Evolutionary conservation across 1,140 invertebrate species (phyloP), one percentile per base, ranked within the genome.

Genomic region (Luehdorfia chinensis): DNA sequence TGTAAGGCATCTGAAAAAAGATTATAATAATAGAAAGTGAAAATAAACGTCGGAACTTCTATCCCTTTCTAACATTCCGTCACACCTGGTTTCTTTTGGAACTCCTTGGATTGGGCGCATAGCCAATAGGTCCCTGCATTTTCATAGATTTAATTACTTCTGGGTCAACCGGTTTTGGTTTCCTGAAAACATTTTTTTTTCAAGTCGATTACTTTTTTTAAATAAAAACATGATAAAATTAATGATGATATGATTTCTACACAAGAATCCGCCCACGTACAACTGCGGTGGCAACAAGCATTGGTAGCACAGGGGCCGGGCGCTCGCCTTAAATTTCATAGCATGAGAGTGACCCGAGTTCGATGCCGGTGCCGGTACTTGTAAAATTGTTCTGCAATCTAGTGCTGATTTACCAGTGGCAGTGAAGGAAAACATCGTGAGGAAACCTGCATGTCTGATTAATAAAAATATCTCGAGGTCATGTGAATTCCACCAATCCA

Each of bases 81-180:
- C 1, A 33, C 15, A 94, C 92, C 89, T 97, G 95, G 90, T 98
- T 97, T 67, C 95, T 89, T 55, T 90, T 91, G 19, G 89, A 90
- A n/a, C 91, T 93, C 55, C 91, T 91, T 1, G 95, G 94, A 87
- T 98, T 98, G 3, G 95, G 94, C 8, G 96, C 96, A 84, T 98
- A 98, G 3, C 97, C 97, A 64, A 98, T 96, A 3, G 96, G 95
- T 34, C 97, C 96, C 80, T 97, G 94, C 93, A 98, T 96, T 87
- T 97, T 97, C 93, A 98, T 97, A 41, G 93, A 92, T 44, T 91
- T 90, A 4, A 98, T 61, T 31, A 98, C 94, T 73, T 96, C 93
- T 0, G 92, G 86, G 86, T 98, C 96, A 19, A 99, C 94, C 9
- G 92, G 86, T 47, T 88, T 89, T 1, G 90, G 86, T 52, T 88